Evolutionary conservation across 2,113 vertebrate genomes (phyloP).

Genomic region (Prunella fulvescens): DNA sequence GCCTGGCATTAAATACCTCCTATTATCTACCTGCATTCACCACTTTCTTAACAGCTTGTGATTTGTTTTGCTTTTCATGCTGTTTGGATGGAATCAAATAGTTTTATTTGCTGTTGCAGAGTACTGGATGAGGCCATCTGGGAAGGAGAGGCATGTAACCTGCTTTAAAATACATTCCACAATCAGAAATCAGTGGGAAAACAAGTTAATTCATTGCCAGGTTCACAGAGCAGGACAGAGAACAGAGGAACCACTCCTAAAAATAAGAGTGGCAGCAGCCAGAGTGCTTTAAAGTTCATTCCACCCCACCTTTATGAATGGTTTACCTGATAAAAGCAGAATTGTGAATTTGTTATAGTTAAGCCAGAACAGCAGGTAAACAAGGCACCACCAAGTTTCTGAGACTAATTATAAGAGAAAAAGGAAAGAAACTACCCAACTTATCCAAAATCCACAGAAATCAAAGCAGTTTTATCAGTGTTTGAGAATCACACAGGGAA

Average conservation of each 20-base stretch:
- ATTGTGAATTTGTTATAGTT: background rate
- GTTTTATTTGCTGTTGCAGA: background rate
- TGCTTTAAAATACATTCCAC: background rate
- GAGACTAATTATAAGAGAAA: background rate
- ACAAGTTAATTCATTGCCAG: slow-evolving; percentile 1
- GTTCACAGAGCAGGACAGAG: background rate
- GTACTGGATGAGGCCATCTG: slow-evolving; percentile 21
- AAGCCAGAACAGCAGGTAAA: background rate
- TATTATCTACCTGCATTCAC: background rate
- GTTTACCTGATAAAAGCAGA: background rate
- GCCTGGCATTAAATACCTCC: background rate
- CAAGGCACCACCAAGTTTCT: background rate
- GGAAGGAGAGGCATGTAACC: background rate
- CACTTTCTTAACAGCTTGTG: background rate
- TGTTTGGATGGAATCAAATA: background rate
- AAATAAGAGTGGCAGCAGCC: background rate
- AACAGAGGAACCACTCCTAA: background rate
- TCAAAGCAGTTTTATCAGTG: background rate
- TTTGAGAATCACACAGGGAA: background rate
- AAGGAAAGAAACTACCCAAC: background rate
- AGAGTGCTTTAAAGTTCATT: background rate
- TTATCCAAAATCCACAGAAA: background rate
- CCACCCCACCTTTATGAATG: background rate
- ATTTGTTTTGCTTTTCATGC: background rate
- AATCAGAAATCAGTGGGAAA: background rate